A percentile compares a stretch with the other conserved stretches of the same genome.
Conservation (phyloP, 2,797 vertebrate species). For the Pygocentrus nattereri region DNA sequence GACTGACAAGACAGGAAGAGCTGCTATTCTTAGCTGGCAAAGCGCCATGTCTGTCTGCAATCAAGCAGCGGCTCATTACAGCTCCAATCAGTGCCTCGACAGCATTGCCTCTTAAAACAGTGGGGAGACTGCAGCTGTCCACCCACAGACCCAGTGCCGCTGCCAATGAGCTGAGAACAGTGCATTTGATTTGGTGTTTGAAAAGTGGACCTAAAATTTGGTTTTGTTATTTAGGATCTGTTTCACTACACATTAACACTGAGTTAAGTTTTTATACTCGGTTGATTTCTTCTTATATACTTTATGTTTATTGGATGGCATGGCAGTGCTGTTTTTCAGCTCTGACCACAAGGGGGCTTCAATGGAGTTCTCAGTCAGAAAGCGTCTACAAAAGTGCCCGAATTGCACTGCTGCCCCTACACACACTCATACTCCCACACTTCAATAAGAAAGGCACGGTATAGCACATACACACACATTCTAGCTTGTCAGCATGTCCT, state of each 20-base stretch:
- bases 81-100: constrained; percentile 47
- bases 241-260: not conserved
- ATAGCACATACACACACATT: not conserved
- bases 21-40: constrained; percentile 57
- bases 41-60: constrained; percentile 51
- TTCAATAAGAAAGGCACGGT: not conserved
- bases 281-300: not conserved
- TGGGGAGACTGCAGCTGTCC: constrained; percentile 47
- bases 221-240: not conserved
- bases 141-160: constrained; percentile 46
- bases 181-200: too few species aligned
- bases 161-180: constrained; percentile 4
- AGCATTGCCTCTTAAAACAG: constrained; percentile 46
- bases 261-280: not conserved
- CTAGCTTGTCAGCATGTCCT: not conserved
- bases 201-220: not conserved
- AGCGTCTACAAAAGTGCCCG: not conserved
- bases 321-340: not conserved
- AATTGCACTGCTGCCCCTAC: not conserved
- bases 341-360: constrained; percentile 69
- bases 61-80: constrained; percentile 54
- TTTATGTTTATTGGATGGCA: not conserved
- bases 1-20: constrained; percentile 40
- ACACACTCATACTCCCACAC: not conserved
- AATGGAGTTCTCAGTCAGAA: constrained; percentile 28